A percentile compares a stretch with the other conserved stretches of the same genome.
These are phyloP conservation scores for Illadopsis cleaveri DNA, from an alignment of 2,113 vertebrate species.

Conservation along the genomic window DNA sequence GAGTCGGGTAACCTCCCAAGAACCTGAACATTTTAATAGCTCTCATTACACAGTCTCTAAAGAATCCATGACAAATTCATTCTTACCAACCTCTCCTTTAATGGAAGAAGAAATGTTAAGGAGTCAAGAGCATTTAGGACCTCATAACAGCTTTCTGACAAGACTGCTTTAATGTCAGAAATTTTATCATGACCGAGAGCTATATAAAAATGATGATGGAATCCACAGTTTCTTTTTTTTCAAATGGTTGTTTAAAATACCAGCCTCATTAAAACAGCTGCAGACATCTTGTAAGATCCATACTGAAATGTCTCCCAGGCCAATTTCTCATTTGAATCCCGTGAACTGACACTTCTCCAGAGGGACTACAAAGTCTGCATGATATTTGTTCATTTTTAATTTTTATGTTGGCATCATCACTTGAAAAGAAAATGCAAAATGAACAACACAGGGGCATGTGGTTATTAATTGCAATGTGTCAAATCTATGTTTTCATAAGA, in stretches of 20 bases:
- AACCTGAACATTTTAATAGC: not conserved
- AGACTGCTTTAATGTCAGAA: slow-evolving; percentile 15
- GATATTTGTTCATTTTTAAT: not conserved
- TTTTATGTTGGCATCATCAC: not conserved
- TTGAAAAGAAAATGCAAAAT: not conserved
- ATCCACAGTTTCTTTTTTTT: not conserved
- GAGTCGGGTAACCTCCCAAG: not conserved
- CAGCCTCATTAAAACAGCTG: not conserved
- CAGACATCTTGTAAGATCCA: not conserved
- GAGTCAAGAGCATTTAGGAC: not conserved
- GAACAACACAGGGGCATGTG: not conserved
- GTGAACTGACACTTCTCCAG: not conserved
- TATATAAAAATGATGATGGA: slow-evolving; percentile 2
- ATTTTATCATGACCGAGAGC: not conserved
- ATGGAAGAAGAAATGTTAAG: not conserved
- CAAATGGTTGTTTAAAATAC: slow-evolving; percentile 8
- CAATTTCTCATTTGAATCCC: not conserved
- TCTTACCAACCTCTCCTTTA: not conserved
- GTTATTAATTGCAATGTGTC: not conserved
- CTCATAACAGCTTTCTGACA: slow-evolving; percentile 13
- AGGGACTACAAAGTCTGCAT: not conserved
- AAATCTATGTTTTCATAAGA: not conserved
- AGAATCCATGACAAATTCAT: not conserved
- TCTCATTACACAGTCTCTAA: not conserved
- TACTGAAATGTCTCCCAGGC: not conserved